Evolutionary conservation across 2,113 vertebrate genomes (phyloP).

Genomic region (Hipposideros armiger): DNA sequence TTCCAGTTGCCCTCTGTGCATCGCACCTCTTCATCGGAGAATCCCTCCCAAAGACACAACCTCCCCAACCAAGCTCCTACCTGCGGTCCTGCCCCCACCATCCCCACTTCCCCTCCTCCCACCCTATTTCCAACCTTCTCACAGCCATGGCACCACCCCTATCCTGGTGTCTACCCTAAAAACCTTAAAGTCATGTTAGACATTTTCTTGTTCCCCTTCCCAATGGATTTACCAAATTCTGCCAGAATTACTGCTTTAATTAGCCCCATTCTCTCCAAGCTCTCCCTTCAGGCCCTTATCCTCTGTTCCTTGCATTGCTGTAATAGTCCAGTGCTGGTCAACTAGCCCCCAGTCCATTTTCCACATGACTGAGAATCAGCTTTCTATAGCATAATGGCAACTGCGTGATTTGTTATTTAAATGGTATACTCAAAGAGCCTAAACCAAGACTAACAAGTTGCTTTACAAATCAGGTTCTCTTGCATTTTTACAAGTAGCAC

Average conservation of each 20-base stretch:
- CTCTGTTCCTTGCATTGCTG: neutral
- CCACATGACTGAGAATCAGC: neutral
- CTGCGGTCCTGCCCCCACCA: neutral
- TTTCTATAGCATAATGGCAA: neutral
- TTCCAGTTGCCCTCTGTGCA: neutral
- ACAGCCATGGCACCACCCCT: neutral
- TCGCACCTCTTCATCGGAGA: neutral
- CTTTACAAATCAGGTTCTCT: neutral
- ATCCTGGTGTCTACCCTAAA: neutral
- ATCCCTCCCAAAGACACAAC: neutral
- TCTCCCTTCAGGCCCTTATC: neutral
- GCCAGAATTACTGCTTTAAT: neutral
- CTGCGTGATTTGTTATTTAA: neutral
- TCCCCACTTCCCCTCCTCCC: neutral
- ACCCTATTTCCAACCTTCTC: neutral
- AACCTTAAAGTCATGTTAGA: neutral
- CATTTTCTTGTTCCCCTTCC: neutral
- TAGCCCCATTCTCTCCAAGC: neutral
- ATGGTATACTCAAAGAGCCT: neutral
- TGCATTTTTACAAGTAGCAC: neutral
- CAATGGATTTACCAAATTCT: neutral
- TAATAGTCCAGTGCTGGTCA: neutral
- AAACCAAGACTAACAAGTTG: neutral
- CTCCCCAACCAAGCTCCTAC: neutral
- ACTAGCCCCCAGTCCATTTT: neutral